A percentile compares a stretch with the other conserved stretches of the same genome.
These are phyloP conservation scores for Iguana delicatissima DNA, from an alignment of 2,797 vertebrate genomes.

Conservation along the genomic window DNA sequence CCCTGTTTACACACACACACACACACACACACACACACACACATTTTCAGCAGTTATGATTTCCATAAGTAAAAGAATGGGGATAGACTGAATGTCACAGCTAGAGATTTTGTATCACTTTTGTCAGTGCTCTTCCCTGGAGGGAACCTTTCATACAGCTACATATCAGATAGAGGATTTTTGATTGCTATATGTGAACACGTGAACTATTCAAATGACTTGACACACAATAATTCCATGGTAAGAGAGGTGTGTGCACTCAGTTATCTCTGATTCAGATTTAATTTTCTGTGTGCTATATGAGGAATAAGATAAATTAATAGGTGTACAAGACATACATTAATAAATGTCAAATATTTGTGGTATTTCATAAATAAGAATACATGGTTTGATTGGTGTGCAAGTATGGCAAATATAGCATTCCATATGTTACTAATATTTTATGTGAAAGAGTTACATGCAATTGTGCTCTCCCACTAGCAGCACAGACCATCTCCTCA, in stretches of 20 bases:
- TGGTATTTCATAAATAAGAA: constrained; percentile 5
- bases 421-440: neutral
- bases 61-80: neutral
- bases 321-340: constrained; percentile 24
- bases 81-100: neutral
- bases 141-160: neutral
- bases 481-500: neutral
- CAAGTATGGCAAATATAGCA: constrained; percentile 10
- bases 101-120: neutral
- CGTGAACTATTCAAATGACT: neutral
- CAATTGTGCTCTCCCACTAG: neutral
- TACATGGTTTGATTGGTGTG: neutral
- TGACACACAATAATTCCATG: neutral
- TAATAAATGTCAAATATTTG: neutral
- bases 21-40: neutral
- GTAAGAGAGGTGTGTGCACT: neutral
- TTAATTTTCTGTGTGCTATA: neutral
- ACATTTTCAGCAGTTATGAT: neutral
- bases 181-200: neutral
- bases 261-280: neutral
- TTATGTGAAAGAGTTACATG: neutral
- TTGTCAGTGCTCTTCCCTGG: neutral
- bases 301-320: constrained; percentile 9
- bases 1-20: neutral
- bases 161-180: neutral